Evolutionary conservation across 2,888 invertebrate species (phyloP).

Genomic region (Holacanthella duospinosa): DNA sequence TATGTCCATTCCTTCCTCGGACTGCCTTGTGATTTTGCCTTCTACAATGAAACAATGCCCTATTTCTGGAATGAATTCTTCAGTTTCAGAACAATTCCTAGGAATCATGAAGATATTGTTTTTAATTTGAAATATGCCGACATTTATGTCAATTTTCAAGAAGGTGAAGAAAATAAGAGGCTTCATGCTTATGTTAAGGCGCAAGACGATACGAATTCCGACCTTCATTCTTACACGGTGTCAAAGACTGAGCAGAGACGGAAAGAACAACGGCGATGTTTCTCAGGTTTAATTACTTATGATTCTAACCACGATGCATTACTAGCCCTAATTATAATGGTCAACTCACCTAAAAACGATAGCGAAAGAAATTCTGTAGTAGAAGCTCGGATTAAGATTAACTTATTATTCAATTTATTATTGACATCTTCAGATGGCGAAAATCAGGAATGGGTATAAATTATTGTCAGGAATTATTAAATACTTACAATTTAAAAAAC

Average conservation of each 20-base stretch:
- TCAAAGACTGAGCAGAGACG: neutral
- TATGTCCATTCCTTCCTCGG: neutral
- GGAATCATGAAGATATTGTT: neutral
- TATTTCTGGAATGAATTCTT: neutral
- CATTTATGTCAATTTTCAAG: neutral
- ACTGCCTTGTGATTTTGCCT: neutral
- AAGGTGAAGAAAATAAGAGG: neutral
- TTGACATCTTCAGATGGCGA: too few relatives aligned
- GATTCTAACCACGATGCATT: too few relatives aligned
- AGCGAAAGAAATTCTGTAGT: too few relatives aligned
- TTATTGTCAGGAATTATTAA: too few relatives aligned
- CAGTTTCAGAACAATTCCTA: neutral
- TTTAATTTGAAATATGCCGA: neutral
- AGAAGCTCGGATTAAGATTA: too few relatives aligned
- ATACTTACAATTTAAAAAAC: too few relatives aligned
- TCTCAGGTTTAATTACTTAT: too few relatives aligned
- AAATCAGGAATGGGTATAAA: too few relatives aligned
- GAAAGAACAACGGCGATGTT: neutral
- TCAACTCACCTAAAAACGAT: too few relatives aligned
- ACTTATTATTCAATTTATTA: too few relatives aligned
- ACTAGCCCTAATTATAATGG: too few relatives aligned
- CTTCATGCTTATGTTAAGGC: neutral
- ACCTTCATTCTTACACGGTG: neutral
- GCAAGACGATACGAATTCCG: neutral
- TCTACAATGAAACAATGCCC: neutral